These are phyloP conservation scores for Eriosoma lanigerum DNA, from an alignment of 1,140 invertebrate genomes.

Conservation along the genomic window DNA sequence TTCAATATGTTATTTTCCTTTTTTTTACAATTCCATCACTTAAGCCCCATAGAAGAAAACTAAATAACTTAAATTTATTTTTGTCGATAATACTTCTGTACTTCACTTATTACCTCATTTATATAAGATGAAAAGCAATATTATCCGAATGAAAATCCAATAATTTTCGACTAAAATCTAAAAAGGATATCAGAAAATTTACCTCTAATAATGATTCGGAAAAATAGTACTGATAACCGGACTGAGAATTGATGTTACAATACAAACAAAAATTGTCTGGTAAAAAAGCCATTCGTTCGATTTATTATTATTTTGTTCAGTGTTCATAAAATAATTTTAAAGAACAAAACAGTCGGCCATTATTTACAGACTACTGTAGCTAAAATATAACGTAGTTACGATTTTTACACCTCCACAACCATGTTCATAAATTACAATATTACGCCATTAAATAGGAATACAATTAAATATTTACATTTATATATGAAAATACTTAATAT, in stretches of 20 bases:
- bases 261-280: neutral
- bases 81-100: too few relatives aligned
- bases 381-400: neutral
- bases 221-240: neutral
- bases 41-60: neutral
- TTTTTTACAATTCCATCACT: neutral
- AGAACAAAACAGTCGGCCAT: neutral
- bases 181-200: too few relatives aligned
- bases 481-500: too few relatives aligned
- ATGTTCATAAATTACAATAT: too few relatives aligned
- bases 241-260: neutral
- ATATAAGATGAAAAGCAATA: neutral
- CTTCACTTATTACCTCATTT: neutral
- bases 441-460: too few relatives aligned
- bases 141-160: neutral
- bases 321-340: neutral
- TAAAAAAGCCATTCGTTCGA: neutral
- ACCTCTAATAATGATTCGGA: too few relatives aligned
- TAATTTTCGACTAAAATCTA: too few relatives aligned
- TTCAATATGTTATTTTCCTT: neutral
- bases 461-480: too few relatives aligned
- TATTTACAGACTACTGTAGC: neutral
- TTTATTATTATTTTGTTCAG: neutral
- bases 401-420: neutral
- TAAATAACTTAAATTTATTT: neutral